Conservation (phyloP, 2,113 vertebrate species). For the Acanthochromis polyacanthus region DNA sequence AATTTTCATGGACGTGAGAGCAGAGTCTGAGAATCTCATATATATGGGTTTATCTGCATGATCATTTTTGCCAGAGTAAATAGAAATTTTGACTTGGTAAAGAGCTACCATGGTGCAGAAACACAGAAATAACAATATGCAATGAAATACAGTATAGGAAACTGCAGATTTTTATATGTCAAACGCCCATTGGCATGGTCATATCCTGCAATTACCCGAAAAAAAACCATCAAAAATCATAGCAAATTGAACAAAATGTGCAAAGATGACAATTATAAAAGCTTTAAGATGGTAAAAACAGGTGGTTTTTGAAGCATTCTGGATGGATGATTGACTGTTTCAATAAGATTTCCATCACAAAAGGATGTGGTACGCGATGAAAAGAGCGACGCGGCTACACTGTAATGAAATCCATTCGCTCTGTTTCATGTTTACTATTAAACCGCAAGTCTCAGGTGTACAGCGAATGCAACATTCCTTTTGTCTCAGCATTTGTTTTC, state of each 20-base stretch:
- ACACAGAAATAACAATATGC: neutral
- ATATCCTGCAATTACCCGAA: neutral
- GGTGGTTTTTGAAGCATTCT: slow-evolving; percentile 23
- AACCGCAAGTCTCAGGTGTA: slow-evolving; percentile 55
- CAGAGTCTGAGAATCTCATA: slow-evolving; percentile 37
- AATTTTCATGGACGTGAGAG: slow-evolving; percentile 39
- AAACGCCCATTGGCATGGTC: neutral
- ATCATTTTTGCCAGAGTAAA: slow-evolving; percentile 2
- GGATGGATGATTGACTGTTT: slow-evolving; percentile 44
- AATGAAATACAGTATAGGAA: neutral
- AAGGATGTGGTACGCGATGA: slow-evolving; percentile 24
- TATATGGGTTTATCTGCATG: slow-evolving; percentile 23
- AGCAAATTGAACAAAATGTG: neutral
- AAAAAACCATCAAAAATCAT: neutral
- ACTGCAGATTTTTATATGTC: neutral
- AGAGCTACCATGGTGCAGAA: neutral
- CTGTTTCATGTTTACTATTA: slow-evolving; percentile 50
- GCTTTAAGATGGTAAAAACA: slow-evolving; percentile 21
- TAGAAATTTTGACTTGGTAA: slow-evolving; percentile 5
- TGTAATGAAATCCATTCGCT: slow-evolving; percentile 64
- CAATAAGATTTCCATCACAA: slow-evolving; percentile 55
- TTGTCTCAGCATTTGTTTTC: slow-evolving; percentile 2
- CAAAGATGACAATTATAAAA: slow-evolving; percentile 1
- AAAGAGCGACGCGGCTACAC: slow-evolving; percentile 40
- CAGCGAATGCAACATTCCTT: neutral